phyloP scores from a whole-genome alignment of 2,888 invertebrate genomes.

The Melanargia galathea region DNA sequence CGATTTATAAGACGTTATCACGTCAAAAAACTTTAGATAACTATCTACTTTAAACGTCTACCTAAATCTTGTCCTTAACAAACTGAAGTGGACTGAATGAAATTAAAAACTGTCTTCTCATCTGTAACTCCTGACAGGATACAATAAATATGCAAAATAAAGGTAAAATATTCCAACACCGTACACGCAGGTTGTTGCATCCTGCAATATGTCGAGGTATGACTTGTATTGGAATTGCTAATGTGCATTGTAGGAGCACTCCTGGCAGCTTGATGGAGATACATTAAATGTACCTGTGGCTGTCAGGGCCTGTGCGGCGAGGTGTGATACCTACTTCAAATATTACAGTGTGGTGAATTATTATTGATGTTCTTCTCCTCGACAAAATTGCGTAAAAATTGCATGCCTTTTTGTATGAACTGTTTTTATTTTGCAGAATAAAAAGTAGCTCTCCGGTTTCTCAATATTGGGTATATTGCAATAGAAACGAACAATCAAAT shows the following conservation, averaged over 20 bases:
- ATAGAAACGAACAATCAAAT: too few species aligned
- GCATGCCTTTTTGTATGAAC: too few species aligned
- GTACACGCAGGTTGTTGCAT: background rate
- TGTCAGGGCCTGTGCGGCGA: too few species aligned
- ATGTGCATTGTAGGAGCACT: background rate
- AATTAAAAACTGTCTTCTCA: background rate
- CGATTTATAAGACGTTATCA: too few species aligned
- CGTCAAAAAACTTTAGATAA: too few species aligned
- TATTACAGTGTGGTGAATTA: conserved; percentile 44
- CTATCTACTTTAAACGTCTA: too few species aligned
- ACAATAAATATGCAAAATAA: conserved; percentile 1
- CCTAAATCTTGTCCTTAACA: too few species aligned
- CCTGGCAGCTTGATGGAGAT: background rate
- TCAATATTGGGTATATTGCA: too few species aligned
- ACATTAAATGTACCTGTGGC: background rate
- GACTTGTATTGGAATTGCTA: conserved; percentile 13
- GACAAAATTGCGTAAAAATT: too few species aligned
- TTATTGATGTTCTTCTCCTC: too few species aligned
- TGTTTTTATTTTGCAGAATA: too few species aligned
- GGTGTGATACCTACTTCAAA: background rate
- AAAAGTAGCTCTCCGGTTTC: too few species aligned
- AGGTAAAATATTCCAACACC: background rate
- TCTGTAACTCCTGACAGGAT: background rate
- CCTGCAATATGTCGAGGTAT: background rate
- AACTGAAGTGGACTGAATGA: background rate